phyloP scores from a whole-genome alignment of 2,888 invertebrate species.

The Stenoptilia bipunctidactyla region DNA sequence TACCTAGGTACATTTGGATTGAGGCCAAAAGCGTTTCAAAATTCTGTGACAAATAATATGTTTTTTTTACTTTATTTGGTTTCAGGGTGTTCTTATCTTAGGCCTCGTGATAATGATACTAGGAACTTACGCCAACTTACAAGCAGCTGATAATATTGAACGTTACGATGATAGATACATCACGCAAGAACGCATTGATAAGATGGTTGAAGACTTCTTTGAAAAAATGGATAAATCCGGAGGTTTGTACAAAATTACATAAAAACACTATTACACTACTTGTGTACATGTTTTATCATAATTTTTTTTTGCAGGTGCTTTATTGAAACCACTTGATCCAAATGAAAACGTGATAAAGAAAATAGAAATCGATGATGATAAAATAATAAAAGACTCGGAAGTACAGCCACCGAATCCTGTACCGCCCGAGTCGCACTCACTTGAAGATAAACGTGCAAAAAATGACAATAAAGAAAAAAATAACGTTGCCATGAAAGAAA shows the following conservation, averaged over 20 bases:
- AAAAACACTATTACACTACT: too few relatives aligned
- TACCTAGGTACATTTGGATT: too few relatives aligned
- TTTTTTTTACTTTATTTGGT: constrained; percentile 16
- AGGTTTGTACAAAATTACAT: too few relatives aligned
- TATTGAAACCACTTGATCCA: constrained; percentile 21
- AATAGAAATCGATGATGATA: constrained; percentile 16
- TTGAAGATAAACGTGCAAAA: constrained; percentile 38
- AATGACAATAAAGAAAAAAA: constrained; percentile 16
- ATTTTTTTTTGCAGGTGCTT: constrained; percentile 25
- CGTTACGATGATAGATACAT: constrained; percentile 45
- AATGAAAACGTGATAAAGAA: constrained; percentile 21
- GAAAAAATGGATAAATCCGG: constrained; percentile 31
- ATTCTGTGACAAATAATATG: too few relatives aligned
- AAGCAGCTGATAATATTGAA: constrained; percentile 73
- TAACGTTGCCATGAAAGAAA: not conserved
- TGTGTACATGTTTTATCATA: not conserved
- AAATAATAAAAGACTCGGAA: constrained; percentile 43
- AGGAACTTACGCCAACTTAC: constrained; percentile 91
- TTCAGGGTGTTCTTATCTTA: constrained; percentile 80
- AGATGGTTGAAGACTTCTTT: constrained; percentile 59
- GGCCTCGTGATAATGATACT: constrained; percentile 91
- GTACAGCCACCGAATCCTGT: constrained; percentile 58
- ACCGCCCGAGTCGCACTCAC: constrained; percentile 49
- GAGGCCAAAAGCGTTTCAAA: too few relatives aligned
- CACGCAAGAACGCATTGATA: constrained; percentile 49